Conservation (phyloP, 2,888 invertebrate species). For the Sminthurides aquaticus region DNA sequence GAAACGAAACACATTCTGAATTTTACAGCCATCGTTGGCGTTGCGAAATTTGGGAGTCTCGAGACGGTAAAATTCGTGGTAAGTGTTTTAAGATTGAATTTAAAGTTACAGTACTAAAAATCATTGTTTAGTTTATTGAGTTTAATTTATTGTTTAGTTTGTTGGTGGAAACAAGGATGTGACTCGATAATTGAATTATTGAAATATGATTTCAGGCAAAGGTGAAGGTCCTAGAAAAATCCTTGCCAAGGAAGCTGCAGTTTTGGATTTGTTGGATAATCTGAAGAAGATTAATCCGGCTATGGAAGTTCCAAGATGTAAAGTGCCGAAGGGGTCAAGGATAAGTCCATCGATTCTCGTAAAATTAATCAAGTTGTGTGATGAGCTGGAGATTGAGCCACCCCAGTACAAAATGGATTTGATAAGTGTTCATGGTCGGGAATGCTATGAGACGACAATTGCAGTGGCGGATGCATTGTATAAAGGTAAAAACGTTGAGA, state of each 20-base stretch:
- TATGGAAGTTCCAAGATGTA: neutral
- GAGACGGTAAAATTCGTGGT: neutral
- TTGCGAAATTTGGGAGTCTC: neutral
- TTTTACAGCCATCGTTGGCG: conserved; percentile 6
- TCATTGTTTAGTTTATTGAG: too few species aligned
- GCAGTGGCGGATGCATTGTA: neutral
- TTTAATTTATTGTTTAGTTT: too few species aligned
- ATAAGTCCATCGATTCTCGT: neutral
- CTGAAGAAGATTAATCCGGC: neutral
- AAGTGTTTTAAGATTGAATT: neutral
- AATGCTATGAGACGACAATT: neutral
- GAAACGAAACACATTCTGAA: neutral
- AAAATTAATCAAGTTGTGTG: neutral
- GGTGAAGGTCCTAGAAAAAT: conserved; percentile 8
- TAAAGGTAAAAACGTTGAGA: too few species aligned
- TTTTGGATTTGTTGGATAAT: conserved; percentile 2
- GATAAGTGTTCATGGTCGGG: neutral
- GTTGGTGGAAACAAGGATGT: too few species aligned
- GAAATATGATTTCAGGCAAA: neutral
- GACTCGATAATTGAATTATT: too few species aligned
- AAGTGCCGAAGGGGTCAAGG: neutral
- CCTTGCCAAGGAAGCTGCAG: conserved; percentile 6
- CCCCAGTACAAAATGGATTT: neutral
- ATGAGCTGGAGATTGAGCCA: too few species aligned
- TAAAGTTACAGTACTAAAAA: too few species aligned